phyloP scores from a whole-genome alignment of 1,140 invertebrate genomes.

The Druon quercuslanigerum region DNA sequence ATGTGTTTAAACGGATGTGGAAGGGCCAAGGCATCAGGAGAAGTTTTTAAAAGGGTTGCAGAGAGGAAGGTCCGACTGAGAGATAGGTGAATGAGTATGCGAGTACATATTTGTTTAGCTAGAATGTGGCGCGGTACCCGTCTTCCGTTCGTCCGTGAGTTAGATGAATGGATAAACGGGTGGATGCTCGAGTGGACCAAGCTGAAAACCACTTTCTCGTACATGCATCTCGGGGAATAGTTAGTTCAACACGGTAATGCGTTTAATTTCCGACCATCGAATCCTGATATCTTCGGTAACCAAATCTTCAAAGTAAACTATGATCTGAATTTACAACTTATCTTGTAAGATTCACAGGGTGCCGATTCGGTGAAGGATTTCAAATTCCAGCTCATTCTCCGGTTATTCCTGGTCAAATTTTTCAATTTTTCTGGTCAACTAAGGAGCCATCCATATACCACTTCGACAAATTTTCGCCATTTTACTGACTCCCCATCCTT shows the following conservation, averaged over 20 bases:
- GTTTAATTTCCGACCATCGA: constrained; percentile 30
- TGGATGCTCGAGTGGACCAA: constrained; percentile 51
- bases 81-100: constrained; percentile 74
- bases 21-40: constrained; percentile 50
- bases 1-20: constrained; percentile 26
- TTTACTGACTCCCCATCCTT: too few species aligned
- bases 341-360: too few species aligned
- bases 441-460: too few species aligned
- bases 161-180: constrained; percentile 64
- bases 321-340: background rate
- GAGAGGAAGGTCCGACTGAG: constrained; percentile 61
- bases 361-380: too few species aligned
- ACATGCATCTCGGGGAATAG: constrained; percentile 34
- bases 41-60: constrained; percentile 73
- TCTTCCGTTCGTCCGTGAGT: constrained; percentile 42
- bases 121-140: constrained; percentile 60
- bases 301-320: background rate
- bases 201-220: constrained; percentile 55
- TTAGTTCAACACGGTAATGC: constrained; percentile 48
- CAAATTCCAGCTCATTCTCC: too few species aligned
- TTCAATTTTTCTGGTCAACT: too few species aligned
- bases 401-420: too few species aligned
- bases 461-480: too few species aligned
- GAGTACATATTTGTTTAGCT: constrained; percentile 75
- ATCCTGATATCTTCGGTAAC: background rate